Percentiles rank a stretch among this genome's conserved stretches.
Conservation (phyloP, 2,888 invertebrate species). For the Blomia tropicalis region DNA sequence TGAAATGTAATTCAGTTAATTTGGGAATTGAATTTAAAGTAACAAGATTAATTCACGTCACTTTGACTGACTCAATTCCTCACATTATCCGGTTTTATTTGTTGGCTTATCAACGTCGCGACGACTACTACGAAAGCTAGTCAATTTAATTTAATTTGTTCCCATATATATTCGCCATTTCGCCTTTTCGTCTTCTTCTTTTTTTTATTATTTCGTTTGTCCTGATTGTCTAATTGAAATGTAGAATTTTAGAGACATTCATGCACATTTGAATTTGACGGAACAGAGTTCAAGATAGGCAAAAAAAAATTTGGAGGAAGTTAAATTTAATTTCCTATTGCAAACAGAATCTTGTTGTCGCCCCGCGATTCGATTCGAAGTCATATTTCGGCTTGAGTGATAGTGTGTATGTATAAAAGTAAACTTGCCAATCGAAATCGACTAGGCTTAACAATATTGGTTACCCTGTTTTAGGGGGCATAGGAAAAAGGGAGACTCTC, state of each 20-base stretch:
- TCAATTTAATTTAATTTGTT: not conserved
- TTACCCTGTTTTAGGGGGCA: not conserved
- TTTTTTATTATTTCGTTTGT: not conserved
- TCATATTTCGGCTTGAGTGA: not conserved
- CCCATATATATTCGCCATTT: not conserved
- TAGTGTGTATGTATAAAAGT: not conserved
- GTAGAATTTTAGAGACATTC: not conserved
- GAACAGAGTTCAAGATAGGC: not conserved
- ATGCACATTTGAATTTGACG: not conserved
- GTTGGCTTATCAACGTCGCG: too few relatives aligned
- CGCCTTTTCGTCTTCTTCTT: not conserved
- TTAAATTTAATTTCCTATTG: slow-evolving; percentile 14
- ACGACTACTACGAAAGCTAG: not conserved
- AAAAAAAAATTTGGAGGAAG: not conserved
- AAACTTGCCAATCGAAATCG: slow-evolving; percentile 12
- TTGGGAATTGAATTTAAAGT: slow-evolving; percentile 9
- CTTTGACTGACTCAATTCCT: too few relatives aligned
- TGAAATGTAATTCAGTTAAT: not conserved
- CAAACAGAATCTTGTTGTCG: too few relatives aligned
- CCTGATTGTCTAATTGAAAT: slow-evolving; percentile 15
- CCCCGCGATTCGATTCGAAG: too few relatives aligned
- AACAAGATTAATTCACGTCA: not conserved
- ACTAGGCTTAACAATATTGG: not conserved
- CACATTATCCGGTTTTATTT: too few relatives aligned
- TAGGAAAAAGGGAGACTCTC: too few relatives aligned